These are phyloP conservation scores for Coenonympha arcania DNA, from an alignment of 2,888 invertebrate species.

Conservation along the genomic window DNA sequence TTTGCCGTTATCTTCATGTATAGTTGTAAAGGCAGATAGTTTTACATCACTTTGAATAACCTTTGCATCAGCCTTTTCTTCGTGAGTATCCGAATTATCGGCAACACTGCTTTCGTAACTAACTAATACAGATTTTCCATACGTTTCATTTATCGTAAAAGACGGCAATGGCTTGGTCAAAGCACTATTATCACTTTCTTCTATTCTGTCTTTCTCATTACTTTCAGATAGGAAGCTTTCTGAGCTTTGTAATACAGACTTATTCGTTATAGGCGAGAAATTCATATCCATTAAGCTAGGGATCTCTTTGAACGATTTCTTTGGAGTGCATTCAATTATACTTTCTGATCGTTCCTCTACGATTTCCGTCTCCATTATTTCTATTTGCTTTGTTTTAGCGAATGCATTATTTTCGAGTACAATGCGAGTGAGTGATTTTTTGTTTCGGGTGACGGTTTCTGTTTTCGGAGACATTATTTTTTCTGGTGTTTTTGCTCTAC, in stretches of 20 bases:
- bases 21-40: slow-evolving; percentile 43
- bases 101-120: slow-evolving; percentile 52
- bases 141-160: slow-evolving; percentile 49
- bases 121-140: slow-evolving; percentile 51
- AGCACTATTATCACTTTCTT: slow-evolving; percentile 32
- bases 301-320: slow-evolving; percentile 48
- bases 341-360: slow-evolving; percentile 37
- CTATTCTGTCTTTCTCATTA: slow-evolving; percentile 35
- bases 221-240: slow-evolving; percentile 44
- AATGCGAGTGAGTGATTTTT: slow-evolving; percentile 57
- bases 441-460: slow-evolving; percentile 44
- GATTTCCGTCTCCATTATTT: slow-evolving; percentile 38
- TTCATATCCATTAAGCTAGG: slow-evolving; percentile 55
- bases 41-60: slow-evolving; percentile 31
- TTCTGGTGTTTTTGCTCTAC: slow-evolving; percentile 61
- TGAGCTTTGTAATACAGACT: slow-evolving; percentile 54
- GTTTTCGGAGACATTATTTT: slow-evolving; percentile 54
- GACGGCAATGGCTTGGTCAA: slow-evolving; percentile 42
- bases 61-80: slow-evolving; percentile 30
- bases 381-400: slow-evolving; percentile 51
- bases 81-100: slow-evolving; percentile 33
- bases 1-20: slow-evolving; percentile 49
- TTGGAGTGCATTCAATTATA: slow-evolving; percentile 56
- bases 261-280: slow-evolving; percentile 60
- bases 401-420: slow-evolving; percentile 65